Base-by-base conservation (phyloP, 2,797 vertebrate genomes). In the Lophura swinhoii region DNA sequence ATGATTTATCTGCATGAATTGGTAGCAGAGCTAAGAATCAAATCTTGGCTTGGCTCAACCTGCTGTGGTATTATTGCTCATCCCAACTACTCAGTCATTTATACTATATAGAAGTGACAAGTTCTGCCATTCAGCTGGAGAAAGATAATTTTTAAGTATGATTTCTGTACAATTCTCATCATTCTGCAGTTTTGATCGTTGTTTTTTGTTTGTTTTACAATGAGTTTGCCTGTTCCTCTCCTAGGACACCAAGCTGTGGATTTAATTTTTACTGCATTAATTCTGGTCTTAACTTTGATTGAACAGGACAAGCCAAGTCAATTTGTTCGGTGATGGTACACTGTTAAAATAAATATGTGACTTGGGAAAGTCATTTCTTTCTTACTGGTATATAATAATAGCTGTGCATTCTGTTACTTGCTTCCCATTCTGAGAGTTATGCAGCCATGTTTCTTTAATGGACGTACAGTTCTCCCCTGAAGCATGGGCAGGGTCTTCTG, bases 1-100 rank as follows among this genome's bases (percentile, higher is more conserved):
- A 88, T 94, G 90, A 95, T 95, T 95, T 95, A 93, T 93, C 88
- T 93, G 94, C 90, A 80, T 96, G 91, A 93, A 77, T 78, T 94
- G 88, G 84, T 94, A 85, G 93, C 72, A 83, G 85, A 86, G 55
- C 90, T 89, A 72, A 87, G 92, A 94, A 83, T 89, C 58, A 72
- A 66, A 87, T 89, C 75, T 89, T 93, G 88, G 72, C 69, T 88
- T 91, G 72, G 77, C 86, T 94, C 89, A 84, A 3, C 79, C 90
- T 94, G 88, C 87, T 46, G 12, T 48, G 73, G 46, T 68, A 41
- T 89, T 94, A 91, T 80, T 91, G 84, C 82, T 95, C 59, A 81
- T 91, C 67, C 69, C 79, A 89, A n/a, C 76, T 93, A 77, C 77
- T 93, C 73, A 92, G 89, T 91, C 87, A 91, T 85, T 94, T 89